Evolutionary conservation across 2,797 vertebrate species (phyloP), one percentile per base, ranked within the genome.

Genomic region (Euthynnus affinis): DNA sequence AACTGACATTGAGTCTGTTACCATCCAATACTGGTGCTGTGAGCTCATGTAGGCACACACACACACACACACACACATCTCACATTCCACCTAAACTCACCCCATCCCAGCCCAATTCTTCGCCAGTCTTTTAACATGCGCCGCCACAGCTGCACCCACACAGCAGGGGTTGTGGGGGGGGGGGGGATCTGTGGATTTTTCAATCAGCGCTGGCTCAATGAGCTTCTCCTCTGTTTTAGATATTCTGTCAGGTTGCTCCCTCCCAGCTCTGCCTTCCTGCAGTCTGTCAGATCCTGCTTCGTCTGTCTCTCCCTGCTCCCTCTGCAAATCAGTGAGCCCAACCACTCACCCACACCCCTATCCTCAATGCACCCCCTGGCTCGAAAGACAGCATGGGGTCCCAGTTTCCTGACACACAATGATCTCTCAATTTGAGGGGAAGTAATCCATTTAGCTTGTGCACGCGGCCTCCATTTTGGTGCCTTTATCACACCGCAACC

Each of bases 391-490:
- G 91, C 89, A 87, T 71, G 91, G 86, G 90, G 85, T 89, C 86
- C 80, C 67, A 66, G 81, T 89, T 84, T 87, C 82, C 82, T 92
- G 91, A 91, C 89, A 91, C 83, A 79, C 80, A 89, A 82, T 91
- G 90, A 94, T 94, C 88, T 92, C 90, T 94, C 90, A 92, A 94
- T 94, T 87, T 90, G 71, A 86, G 85, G 87, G 89, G 90, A 93
- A 93, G 88, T 92, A 92, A 94, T 93, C 91, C 84, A 89, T 92
- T 94, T 94, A 93, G 89, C 86, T 81, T 34, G 68, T 82, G 84
- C 87, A 88, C 74, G 56, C 67, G 72, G 88, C 71, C 59, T 85
- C 58, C 72, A 80, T 89, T 87, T 88, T 76, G 49, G 42, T 32
- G 76, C 70, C 29, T 88, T 90, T 76, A 87, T 82, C 76, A 22